Percentiles rank a stretch among this genome's conserved stretches.
Conservation (phyloP, 2,113 vertebrate species). For the Engystomops pustulosus region DNA sequence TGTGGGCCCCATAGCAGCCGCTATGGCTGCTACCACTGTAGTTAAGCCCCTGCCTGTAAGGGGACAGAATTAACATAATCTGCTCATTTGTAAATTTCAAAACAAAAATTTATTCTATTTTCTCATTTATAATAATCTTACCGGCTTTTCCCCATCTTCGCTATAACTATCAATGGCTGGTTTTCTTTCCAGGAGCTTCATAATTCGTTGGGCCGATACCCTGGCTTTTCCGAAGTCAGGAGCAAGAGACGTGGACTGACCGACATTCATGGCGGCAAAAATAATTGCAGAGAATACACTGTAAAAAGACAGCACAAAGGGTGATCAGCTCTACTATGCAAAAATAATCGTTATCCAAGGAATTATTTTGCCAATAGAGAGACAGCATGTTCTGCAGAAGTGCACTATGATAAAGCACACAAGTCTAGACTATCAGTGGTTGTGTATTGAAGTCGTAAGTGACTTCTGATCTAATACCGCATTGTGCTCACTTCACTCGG, state of each 20-base stretch:
- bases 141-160: constrained; percentile 69
- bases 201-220: constrained; percentile 67
- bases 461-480: constrained; percentile 13
- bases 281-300: constrained; percentile 66
- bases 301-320: constrained; percentile 57
- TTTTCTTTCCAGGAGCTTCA: constrained; percentile 68
- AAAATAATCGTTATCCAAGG: background rate
- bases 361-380: background rate
- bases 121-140: constrained; percentile 62
- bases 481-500: constrained; percentile 6
- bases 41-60: too few relatives aligned
- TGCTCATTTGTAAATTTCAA: too few relatives aligned
- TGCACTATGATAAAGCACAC: background rate
- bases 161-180: constrained; percentile 70
- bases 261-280: constrained; percentile 67
- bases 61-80: too few relatives aligned
- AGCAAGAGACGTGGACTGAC: constrained; percentile 66
- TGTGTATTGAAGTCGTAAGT: background rate
- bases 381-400: background rate
- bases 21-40: too few relatives aligned
- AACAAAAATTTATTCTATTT: background rate
- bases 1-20: too few relatives aligned
- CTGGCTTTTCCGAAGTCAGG: constrained; percentile 71
- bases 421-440: background rate
- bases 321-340: background rate